Evolutionary conservation across 2,888 invertebrate species (phyloP), one percentile per base, ranked within the genome.

Genomic region (Sisyra terminalis): DNA sequence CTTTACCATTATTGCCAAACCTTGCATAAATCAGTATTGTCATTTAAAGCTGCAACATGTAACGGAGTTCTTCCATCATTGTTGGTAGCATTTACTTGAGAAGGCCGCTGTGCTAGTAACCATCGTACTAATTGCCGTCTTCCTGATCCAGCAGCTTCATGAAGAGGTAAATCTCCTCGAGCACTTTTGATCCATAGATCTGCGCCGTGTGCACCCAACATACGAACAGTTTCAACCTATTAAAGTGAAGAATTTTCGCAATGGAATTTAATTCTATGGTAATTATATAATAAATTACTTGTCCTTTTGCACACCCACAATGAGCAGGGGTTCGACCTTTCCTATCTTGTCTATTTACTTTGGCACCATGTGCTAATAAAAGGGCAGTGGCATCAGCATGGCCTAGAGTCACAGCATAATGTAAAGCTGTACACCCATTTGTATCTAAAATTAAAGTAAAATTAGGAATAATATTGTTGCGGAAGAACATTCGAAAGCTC

Each of bases 241-340:
- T 10, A 17, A 34, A 32, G 18, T 13, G 4, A 37, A 37, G n/a
- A n/a, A n/a, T n/a, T 17, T 7, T 13, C 9, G 32, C 10, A 16
- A 34, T 24, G 6, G 16, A 16, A 7, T 32, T 31, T 11, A 17
- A 32, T 11, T 32, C 7, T 9, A 13, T 16, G 5, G 8, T 6
- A 8, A 40, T 3, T 9, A 30, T 29, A n/a, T 24, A 18, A 3
- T 13, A 14, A 15, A 17, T 13, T 29, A 43, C 43, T 49, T 96
- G 96, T 0, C 97, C 96, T 61, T 94, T 94, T 6, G 93, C 87
- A 44, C 94, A 92, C 2, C 93, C 93, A 53, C 93, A 94, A 55
- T 94, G 88, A 0, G 89, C 89, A 2, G 93, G 88, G 47, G 88
- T 92, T 48, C 94, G 72, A 9, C 93, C 93, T 57, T 90, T 83